These are phyloP conservation scores for Actenoides hombroni DNA, from an alignment of 2,113 vertebrate species.

Conservation along the genomic window DNA sequence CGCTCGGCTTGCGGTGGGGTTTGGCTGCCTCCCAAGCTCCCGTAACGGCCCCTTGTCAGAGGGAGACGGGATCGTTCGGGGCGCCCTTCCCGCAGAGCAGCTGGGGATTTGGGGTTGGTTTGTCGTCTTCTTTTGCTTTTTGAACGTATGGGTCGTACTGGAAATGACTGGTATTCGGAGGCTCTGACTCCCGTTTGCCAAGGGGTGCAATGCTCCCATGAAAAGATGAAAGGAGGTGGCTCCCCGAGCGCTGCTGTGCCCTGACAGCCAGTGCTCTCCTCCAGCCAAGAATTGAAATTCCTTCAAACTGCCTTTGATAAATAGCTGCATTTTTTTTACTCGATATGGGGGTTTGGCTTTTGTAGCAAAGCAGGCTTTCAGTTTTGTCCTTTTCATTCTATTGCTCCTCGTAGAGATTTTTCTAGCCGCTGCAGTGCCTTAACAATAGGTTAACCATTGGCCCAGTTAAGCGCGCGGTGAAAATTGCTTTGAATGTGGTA, in stretches of 20 bases:
- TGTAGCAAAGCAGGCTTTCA: neutral
- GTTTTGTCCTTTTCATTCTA: neutral
- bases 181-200: neutral
- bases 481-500: neutral
- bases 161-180: neutral
- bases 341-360: slow-evolving; percentile 24
- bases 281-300: slow-evolving; percentile 2
- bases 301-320: slow-evolving; percentile 16
- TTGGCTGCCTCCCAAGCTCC: slow-evolving; percentile 31
- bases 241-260: neutral
- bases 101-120: neutral
- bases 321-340: slow-evolving; percentile 7
- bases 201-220: neutral
- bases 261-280: accelerated
- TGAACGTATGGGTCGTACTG: neutral
- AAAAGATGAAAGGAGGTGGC: accelerated
- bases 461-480: neutral
- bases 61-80: accelerated
- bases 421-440: neutral
- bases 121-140: neutral
- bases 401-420: neutral
- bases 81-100: neutral
- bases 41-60: neutral
- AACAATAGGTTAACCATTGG: neutral
- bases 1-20: neutral